phyloP scores from a whole-genome alignment of 2,888 invertebrate species.

The Drosophila mimica region DNA sequence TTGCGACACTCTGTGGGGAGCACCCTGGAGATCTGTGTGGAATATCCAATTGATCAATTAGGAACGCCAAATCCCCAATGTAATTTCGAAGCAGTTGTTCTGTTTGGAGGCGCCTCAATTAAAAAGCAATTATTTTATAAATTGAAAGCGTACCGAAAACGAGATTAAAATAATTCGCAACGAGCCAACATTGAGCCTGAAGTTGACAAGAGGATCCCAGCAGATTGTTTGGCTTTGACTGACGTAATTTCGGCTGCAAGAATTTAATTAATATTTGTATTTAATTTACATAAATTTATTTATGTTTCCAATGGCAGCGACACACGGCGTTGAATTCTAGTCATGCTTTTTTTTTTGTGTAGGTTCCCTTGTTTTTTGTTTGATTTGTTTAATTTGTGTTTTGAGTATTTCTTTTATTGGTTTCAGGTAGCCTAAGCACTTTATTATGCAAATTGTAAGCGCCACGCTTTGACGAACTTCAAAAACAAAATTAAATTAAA shows the following conservation, averaged over 20 bases:
- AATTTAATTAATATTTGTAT: slow-evolving; percentile 71
- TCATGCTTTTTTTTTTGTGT: slow-evolving; percentile 52
- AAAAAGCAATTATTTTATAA: slow-evolving; percentile 68
- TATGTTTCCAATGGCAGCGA: slow-evolving; percentile 66
- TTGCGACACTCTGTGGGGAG: slow-evolving; percentile 37
- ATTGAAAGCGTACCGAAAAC: slow-evolving; percentile 29
- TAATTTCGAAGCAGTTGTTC: slow-evolving; percentile 60
- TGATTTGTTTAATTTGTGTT: slow-evolving; percentile 14
- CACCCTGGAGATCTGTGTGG: slow-evolving; percentile 32
- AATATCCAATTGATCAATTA: slow-evolving; percentile 69
- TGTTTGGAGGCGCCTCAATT: slow-evolving; percentile 45
- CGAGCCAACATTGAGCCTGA: background rate
- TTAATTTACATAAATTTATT: slow-evolving; percentile 77
- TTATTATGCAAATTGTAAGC: slow-evolving; percentile 76
- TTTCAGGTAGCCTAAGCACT: slow-evolving; percentile 80
- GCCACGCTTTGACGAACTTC: slow-evolving; percentile 76
- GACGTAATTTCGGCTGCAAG: slow-evolving; percentile 59
- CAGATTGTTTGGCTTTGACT: slow-evolving; percentile 25
- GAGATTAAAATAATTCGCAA: slow-evolving; percentile 26
- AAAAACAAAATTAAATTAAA: slow-evolving; percentile 69
- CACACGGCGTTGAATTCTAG: slow-evolving; percentile 10
- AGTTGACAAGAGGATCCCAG: background rate
- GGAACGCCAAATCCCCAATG: slow-evolving; percentile 61
- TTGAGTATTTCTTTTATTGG: slow-evolving; percentile 56
- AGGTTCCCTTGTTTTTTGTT: slow-evolving; percentile 20